Percentiles rank a stretch among this genome's conserved stretches.
These are phyloP conservation scores for Drosophila emarginata DNA, from an alignment of 2,888 invertebrate species.

Conservation along the genomic window DNA sequence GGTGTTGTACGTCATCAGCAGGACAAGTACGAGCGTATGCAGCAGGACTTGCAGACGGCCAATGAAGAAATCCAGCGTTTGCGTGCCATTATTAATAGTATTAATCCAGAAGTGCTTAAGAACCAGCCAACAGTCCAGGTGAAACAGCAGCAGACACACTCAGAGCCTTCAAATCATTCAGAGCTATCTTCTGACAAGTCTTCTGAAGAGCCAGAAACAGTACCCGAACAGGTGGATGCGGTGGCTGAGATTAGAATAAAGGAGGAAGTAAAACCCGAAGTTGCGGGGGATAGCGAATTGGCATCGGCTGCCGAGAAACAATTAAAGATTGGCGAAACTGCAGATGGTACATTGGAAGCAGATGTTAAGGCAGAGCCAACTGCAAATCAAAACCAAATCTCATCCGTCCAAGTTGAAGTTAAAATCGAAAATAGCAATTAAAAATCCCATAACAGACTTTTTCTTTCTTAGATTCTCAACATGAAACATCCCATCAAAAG, in stretches of 20 bases:
- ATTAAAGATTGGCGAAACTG: slow-evolving; percentile 29
- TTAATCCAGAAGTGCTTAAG: slow-evolving; percentile 69
- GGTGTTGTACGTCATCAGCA: slow-evolving; percentile 77
- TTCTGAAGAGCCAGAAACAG: neutral
- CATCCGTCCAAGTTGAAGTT: slow-evolving; percentile 64
- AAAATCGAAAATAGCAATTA: slow-evolving; percentile 46
- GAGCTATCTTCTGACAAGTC: neutral
- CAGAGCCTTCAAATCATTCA: neutral
- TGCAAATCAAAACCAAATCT: slow-evolving; percentile 26
- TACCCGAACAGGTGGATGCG: slow-evolving; percentile 15
- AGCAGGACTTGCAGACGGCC: slow-evolving; percentile 74
- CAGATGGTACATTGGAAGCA: slow-evolving; percentile 34
- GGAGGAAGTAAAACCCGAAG: neutral
- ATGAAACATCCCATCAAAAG: slow-evolving; percentile 53
- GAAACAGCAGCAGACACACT: slow-evolving; percentile 3
- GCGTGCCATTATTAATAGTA: slow-evolving; percentile 65
- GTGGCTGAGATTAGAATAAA: neutral
- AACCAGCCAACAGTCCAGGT: slow-evolving; percentile 17
- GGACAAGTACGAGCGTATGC: slow-evolving; percentile 75
- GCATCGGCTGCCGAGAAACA: neutral
- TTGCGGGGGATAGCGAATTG: slow-evolving; percentile 3
- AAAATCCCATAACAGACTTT: slow-evolving; percentile 9
- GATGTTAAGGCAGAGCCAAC: slow-evolving; percentile 41
- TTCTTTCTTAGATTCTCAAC: slow-evolving; percentile 12
- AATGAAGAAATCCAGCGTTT: slow-evolving; percentile 73